A percentile compares a stretch with the other conserved stretches of the same genome.
Evolutionary conservation across 2,888 invertebrate species (phyloP).

Genomic region (Leptarthrus brevirostris): DNA sequence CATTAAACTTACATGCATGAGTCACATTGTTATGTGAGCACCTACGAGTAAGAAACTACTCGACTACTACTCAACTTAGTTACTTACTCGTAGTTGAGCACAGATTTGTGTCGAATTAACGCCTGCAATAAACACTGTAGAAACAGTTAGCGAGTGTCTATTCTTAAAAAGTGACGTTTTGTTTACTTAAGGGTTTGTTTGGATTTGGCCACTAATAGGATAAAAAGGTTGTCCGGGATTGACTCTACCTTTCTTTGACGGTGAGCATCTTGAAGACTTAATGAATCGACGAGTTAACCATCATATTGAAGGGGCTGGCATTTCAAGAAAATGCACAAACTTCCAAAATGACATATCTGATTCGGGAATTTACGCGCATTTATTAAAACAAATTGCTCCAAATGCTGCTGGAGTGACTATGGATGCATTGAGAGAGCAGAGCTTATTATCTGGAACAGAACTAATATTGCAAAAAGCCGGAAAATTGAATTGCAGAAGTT

Average conservation of each 20-base stretch:
- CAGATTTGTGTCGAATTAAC: no score
- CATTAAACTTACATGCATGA: no score
- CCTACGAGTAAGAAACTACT: no score
- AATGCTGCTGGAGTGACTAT: slow-evolving; percentile 84
- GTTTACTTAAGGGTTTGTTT: no score
- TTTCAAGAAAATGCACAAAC: slow-evolving; percentile 86
- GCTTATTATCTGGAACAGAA: slow-evolving; percentile 85
- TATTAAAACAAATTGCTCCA: slow-evolving; percentile 96
- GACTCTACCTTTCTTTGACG: slow-evolving; percentile 86
- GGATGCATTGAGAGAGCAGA: slow-evolving; percentile 83
- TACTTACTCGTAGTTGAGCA: no score
- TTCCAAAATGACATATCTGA: slow-evolving; percentile 95
- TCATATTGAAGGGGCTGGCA: slow-evolving; percentile 91
- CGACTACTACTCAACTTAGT: no score
- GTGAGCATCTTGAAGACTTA: slow-evolving; percentile 93
- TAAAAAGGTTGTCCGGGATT: slow-evolving; percentile 96
- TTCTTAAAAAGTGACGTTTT: no score
- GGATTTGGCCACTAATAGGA: no score
- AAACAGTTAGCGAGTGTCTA: no score
- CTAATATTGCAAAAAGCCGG: slow-evolving; percentile 96
- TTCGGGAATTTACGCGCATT: slow-evolving; percentile 94
- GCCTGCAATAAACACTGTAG: no score
- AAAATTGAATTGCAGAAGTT: slow-evolving; percentile 94
- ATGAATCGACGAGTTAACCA: slow-evolving; percentile 99
- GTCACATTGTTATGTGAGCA: no score